Evolutionary conservation across 1,140 invertebrate genomes (phyloP), one percentile per base, ranked within the genome.

Genomic region (Pseudomyrmex dendroicus): DNA sequence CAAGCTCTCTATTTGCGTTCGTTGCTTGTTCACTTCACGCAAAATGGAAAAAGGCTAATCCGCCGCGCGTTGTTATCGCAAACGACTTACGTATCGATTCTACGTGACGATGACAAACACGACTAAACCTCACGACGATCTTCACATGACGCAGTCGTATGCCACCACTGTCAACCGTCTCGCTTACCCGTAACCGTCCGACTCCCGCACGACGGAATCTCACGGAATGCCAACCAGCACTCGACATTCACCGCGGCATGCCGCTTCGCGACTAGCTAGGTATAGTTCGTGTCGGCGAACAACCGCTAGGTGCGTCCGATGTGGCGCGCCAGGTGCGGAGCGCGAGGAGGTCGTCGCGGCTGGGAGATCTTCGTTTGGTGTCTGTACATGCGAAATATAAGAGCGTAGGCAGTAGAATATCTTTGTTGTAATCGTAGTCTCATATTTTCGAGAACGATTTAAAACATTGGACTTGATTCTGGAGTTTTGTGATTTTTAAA

Each of bases 301-400:
- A 87, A 86, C 82, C 86, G 82, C 88, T 90, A 84, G 66, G 67
- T 83, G 83, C 86, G 82, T 56, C 74, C 77, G 85, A 61, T 57
- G 57, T 68, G 57, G 50, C 25, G 67, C 17, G 61, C 63, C 87
- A 84, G 62, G 56, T 50, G 22, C 66, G 78, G 59, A 50, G 13
- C 12, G 48, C 46, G 48, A 44, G 44, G 56, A 1, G 48, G 2
- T 20, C 9, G 9, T 1, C 9, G 25, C 20, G 68, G 35, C 35
- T 35, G 4, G 35, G 35, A 35, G 35, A 35, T 35, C 35, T 35
- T 35, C 5, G 5, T 35, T 35, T 35, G 35, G 35, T 35, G 35
- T 35, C 5, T 35, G 35, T 35, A 35, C 35, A 35, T 35, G 9
- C 9, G 17, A 10, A 59, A 59, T 17, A 59, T 17, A 59, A 15